Evolutionary conservation across 2,113 vertebrate species (phyloP).

Genomic region (Dascyllus trimaculatus): DNA sequence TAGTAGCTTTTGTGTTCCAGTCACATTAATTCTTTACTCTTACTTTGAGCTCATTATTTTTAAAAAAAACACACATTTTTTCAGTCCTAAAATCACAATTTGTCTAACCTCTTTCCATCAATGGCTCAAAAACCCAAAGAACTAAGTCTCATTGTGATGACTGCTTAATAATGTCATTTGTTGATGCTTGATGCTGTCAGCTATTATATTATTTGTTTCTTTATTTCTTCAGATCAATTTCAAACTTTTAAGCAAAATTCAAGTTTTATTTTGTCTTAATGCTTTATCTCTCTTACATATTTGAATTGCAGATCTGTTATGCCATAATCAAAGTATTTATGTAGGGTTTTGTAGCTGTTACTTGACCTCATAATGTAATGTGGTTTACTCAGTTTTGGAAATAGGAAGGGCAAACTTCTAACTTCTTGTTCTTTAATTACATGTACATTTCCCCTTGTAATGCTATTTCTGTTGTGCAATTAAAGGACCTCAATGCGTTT

Average conservation of each 20-base stretch:
- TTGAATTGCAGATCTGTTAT: not conserved
- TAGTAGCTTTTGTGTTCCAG: not conserved
- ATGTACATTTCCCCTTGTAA: not conserved
- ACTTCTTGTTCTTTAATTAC: not conserved
- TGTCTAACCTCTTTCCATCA: conserved; percentile 50
- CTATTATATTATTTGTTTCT: conserved; percentile 9
- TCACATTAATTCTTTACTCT: conserved; percentile 12
- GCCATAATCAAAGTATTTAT: not conserved
- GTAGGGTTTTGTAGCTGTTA: conserved; percentile 11
- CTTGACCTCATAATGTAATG: not conserved
- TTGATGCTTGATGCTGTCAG: not conserved
- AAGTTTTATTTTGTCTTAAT: not conserved
- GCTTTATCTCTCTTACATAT: not conserved
- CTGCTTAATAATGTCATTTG: not conserved
- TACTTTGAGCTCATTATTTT: not conserved
- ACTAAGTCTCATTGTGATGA: not conserved
- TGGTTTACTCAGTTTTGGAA: conserved; percentile 18
- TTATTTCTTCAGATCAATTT: not conserved
- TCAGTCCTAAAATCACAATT: conserved; percentile 3
- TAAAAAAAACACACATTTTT: not conserved
- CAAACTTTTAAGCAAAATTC: not conserved
- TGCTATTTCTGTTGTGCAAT: not conserved
- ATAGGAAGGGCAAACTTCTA: not conserved
- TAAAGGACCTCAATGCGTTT: not conserved
- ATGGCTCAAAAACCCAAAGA: conserved; percentile 48